phyloP scores from a whole-genome alignment of 1,140 invertebrate species.

The Helicoverpa armigera region DNA sequence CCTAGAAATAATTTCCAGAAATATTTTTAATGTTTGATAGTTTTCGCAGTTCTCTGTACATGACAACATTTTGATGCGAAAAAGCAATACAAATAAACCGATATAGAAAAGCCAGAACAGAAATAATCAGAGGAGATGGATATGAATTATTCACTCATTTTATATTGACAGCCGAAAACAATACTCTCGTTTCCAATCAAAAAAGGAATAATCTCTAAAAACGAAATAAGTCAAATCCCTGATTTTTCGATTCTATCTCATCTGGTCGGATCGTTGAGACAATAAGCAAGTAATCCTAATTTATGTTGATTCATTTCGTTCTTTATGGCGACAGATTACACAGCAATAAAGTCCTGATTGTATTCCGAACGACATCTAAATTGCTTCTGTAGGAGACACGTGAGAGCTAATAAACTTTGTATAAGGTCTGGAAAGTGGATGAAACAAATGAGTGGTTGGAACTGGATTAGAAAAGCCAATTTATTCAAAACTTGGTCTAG shows the following conservation, averaged over 20 bases:
- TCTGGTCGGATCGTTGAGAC: background rate
- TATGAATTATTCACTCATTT: too few species aligned
- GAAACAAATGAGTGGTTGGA: background rate
- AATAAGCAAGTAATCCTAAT: conserved; percentile 38
- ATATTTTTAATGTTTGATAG: background rate
- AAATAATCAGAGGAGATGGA: too few species aligned
- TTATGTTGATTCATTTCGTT: conserved; percentile 44
- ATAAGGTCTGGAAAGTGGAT: background rate
- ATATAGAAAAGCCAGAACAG: too few species aligned
- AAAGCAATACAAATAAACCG: too few species aligned
- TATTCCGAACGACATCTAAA: conserved; percentile 41
- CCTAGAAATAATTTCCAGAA: background rate
- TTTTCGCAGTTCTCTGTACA: background rate
- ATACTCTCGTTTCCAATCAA: background rate
- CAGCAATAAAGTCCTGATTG: conserved; percentile 46
- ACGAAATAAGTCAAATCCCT: background rate
- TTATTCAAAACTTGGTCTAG: background rate
- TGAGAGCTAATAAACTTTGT: conserved; percentile 22
- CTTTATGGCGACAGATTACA: conserved; percentile 46
- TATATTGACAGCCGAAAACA: too few species aligned
- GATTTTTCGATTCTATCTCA: too few species aligned
- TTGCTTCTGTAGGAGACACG: conserved; percentile 34
- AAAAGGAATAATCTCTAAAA: background rate
- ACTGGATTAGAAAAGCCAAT: background rate
- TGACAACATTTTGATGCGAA: too few species aligned